Percentiles rank a stretch among this genome's conserved stretches.
Conservation (phyloP, 2,888 invertebrate species). For the Kryphioiulus occultus region DNA sequence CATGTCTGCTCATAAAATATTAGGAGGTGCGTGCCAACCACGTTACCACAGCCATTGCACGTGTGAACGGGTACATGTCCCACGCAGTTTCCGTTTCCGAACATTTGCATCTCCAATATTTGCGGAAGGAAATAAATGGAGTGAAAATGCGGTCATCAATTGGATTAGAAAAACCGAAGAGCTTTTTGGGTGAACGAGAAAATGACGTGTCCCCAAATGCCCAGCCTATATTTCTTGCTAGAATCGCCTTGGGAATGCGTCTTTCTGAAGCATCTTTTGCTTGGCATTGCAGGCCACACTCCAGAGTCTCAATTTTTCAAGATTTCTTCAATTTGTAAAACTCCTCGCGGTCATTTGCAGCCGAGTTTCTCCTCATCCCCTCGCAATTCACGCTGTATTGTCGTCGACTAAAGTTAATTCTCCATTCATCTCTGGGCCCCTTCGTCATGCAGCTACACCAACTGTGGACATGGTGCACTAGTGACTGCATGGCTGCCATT, state of each 20-base stretch:
- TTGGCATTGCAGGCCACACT: slow-evolving; percentile 18
- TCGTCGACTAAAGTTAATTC: slow-evolving; percentile 26
- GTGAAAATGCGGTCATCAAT: slow-evolving; percentile 8
- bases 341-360: slow-evolving; percentile 10
- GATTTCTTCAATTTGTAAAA: slow-evolving; percentile 31
- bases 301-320: slow-evolving; percentile 8
- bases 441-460: not conserved
- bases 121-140: slow-evolving; percentile 12
- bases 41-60: no score
- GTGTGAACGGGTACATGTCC: not conserved
- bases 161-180: slow-evolving; percentile 10
- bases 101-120: slow-evolving; percentile 11
- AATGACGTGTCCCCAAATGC: slow-evolving; percentile 4
- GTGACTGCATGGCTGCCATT: not conserved
- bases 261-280: no score
- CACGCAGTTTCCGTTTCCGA: not conserved
- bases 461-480: not conserved
- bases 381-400: slow-evolving; percentile 25
- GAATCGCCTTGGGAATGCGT: not conserved
- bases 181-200: not conserved
- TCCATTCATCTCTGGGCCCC: slow-evolving; percentile 15
- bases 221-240: not conserved
- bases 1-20: not conserved
- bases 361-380: not conserved
- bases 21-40: not conserved